Evolutionary conservation across 2,888 invertebrate species (phyloP).

Genomic region (Deilephila elpenor): DNA sequence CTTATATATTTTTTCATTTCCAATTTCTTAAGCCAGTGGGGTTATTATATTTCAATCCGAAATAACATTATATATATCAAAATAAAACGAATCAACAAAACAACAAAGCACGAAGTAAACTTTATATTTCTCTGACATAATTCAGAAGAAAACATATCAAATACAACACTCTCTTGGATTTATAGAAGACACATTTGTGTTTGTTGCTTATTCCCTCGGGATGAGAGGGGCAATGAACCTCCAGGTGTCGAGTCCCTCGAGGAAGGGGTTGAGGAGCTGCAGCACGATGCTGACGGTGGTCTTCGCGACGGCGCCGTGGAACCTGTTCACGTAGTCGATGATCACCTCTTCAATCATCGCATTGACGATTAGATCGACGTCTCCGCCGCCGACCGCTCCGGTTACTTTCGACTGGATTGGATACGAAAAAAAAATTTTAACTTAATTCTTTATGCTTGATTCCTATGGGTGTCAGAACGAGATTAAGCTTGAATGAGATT

Average conservation of each 20-base stretch:
- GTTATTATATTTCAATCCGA: no score
- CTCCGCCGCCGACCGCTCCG: conserved; percentile 78
- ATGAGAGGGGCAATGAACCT: conserved; percentile 58
- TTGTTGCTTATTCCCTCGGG: conserved; percentile 40
- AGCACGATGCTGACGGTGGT: conserved; percentile 40
- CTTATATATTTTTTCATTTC: no score
- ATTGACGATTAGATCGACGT: conserved; percentile 74
- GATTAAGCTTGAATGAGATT: no score
- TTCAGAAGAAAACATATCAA: no score
- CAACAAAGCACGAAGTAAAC: no score
- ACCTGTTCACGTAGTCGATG: conserved; percentile 68
- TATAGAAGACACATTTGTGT: neutral
- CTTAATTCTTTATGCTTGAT: no score
- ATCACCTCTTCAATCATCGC: conserved; percentile 70
- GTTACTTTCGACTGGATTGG: conserved; percentile 64
- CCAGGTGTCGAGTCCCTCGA: conserved; percentile 72
- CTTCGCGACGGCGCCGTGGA: conserved; percentile 63
- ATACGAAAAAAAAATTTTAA: conserved; percentile 32
- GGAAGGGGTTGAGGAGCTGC: conserved; percentile 58
- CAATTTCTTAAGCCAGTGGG: no score
- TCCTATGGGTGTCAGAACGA: no score
- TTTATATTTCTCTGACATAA: no score
- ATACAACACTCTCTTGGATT: no score
- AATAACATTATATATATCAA: no score
- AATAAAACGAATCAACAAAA: no score